Evolutionary conservation across 2,113 vertebrate genomes (phyloP).

Genomic region (Phaethornis superciliosus): DNA sequence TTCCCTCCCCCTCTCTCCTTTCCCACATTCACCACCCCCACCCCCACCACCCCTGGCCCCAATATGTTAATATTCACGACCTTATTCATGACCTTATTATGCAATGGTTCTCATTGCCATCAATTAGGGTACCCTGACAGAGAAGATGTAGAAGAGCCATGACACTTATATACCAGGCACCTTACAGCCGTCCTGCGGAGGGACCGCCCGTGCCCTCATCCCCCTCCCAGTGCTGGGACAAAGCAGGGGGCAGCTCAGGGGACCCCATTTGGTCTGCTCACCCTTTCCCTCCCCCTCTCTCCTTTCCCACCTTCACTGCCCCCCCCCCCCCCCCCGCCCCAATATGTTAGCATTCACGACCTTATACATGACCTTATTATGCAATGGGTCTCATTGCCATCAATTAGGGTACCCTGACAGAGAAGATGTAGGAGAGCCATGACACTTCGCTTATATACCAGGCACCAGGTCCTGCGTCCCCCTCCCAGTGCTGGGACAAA

Average conservation of each 20-base stretch:
- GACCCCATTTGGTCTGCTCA: not conserved
- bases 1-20: no score
- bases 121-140: accelerated
- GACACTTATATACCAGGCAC: not conserved
- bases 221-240: accelerated
- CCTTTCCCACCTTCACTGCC: no score
- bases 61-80: not conserved
- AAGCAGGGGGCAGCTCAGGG: not conserved
- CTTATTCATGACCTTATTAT: not conserved
- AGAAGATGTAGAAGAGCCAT: not conserved
- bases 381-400: not conserved
- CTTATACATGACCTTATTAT: not conserved
- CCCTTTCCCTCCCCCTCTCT: no score
- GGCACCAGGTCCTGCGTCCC: no score
- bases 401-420: accelerated
- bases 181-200: no score
- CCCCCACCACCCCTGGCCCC: no score
- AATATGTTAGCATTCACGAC: not conserved
- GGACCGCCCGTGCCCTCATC: no score
- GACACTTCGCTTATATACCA: accelerated
- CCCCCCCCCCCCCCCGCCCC: no score
- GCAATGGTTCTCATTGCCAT: not conserved
- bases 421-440: not conserved
- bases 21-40: no score
- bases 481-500: accelerated